These are phyloP conservation scores for Agriopis leucophaearia DNA, from an alignment of 2,888 invertebrate species.

Conservation along the genomic window DNA sequence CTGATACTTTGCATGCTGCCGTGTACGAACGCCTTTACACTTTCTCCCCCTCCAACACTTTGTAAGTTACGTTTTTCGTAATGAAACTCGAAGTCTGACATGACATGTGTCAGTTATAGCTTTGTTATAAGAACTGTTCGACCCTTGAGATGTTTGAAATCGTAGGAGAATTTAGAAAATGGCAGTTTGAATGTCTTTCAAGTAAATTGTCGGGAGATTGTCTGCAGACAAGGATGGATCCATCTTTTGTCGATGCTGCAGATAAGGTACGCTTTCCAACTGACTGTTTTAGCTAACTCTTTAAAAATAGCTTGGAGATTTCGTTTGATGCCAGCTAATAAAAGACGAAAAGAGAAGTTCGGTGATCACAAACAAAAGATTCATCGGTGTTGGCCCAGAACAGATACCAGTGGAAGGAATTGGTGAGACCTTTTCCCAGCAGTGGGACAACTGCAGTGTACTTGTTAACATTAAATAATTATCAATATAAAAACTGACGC, in stretches of 20 bases:
- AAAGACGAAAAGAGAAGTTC: too few species aligned
- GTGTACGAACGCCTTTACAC: not conserved
- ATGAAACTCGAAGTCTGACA: constrained; percentile 27
- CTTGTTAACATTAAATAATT: too few species aligned
- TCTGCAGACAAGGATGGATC: not conserved
- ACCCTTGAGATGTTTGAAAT: constrained; percentile 2
- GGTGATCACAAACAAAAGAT: too few species aligned
- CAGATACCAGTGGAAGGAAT: too few species aligned
- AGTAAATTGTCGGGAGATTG: not conserved
- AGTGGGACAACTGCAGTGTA: too few species aligned
- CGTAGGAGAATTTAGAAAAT: too few species aligned
- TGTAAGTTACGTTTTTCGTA: constrained; percentile 25
- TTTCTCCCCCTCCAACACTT: constrained; percentile 1
- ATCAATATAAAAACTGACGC: too few species aligned
- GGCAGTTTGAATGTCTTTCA: not conserved
- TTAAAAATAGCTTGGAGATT: too few species aligned
- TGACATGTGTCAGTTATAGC: constrained; percentile 15
- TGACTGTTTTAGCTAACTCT: not conserved
- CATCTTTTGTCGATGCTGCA: too few species aligned
- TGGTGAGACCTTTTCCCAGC: too few species aligned
- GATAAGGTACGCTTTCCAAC: not conserved
- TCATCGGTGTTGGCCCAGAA: too few species aligned
- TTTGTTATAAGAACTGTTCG: constrained; percentile 2
- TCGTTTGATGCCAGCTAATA: too few species aligned
- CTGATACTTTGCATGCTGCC: not conserved